Base-by-base conservation (phyloP, 2,113 vertebrate species). In the Eolophus roseicapilla region DNA sequence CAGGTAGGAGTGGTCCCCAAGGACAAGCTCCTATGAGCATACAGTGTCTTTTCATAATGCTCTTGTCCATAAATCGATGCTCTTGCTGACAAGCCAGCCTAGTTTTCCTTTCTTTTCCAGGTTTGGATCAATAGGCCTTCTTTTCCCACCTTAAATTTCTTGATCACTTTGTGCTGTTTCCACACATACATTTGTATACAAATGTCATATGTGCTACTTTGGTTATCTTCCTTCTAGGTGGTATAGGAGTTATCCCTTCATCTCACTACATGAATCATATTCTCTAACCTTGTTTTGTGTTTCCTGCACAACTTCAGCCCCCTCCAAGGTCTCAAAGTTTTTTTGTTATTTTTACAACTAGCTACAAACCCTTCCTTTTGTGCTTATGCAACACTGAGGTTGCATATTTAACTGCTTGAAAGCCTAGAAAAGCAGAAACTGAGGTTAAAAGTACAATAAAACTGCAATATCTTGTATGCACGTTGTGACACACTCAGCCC, bases 21-120 rank as follows among this genome's bases (percentile, higher is more conserved):
- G 39, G 39, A 77, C 0, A 0, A 65, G 23, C 6, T 83, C 69
- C 81, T 50, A 3, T 1, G 2, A 25, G 41, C 60, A 65, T 78
- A 78, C 8, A 11, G 65, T 7, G 24, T 46, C 49, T 75, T 63
- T 89, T 75, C 52, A 65, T 10, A 69, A 53, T 3, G 25, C 6
- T 4, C 53, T 37, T 13, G 23, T 19, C 47, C 69, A 35, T 44
- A 90, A 79, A 78, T 82, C 3, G 1, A 33, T 60, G 31, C 3
- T 84, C 82, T 41, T 62, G 50, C 39, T 76, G 75, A 41, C 55
- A 90, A 90, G 21, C 41, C 68, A 63, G n/a, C 21, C n/a, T 43
- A 6, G 0, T 18, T 80, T 79, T 60, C 43, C 74, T 80, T 82
- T 80, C 44, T 70, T 62, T 74, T 60, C 86, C 5, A 6, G 25